Evolutionary conservation across 2,797 vertebrate species (phyloP), one percentile per base, ranked within the genome.

Genomic region (Sus cebifrons): DNA sequence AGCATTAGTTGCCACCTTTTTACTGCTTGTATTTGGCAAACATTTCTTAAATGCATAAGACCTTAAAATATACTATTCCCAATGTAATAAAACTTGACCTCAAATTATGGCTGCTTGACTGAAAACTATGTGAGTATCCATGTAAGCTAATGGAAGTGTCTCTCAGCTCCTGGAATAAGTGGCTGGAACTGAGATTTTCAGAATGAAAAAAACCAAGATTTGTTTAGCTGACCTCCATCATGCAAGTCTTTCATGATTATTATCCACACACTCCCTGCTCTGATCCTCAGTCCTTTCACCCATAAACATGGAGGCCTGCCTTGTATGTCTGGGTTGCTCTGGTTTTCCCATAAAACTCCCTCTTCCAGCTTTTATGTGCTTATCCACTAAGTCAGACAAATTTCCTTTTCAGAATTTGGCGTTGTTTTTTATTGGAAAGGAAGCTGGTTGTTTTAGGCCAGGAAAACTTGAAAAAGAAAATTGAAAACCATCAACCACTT

Each of bases 401-500:
- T 96, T 96, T 95, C 78, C 92, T 92, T 94, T 95, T 89, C 86
- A 96, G 73, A 95, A 64, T 97, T 97, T 97, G 93, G 87, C 75
- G 81, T 96, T 96, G 84, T 95, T 96, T 86, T 86, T 86, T 88
- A 82, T 94, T 97, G 77, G 94, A 97, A 97, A 95, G 94, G 74
- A 95, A 97, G 74, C n/a, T 93, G 71, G 68, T 93, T 89, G 56
- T 92, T 95, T 79, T 88, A 87, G 89, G 91, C 58, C 73, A 95
- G 89, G 82, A 91, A 92, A 93, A 81, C 20, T 86, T 89, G 62
- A 88, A 94, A 96, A 94, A 90, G 81, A 92, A 94, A 91, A 96
- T 5, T 88, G 67, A 96, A 96, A 92, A 90, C 13, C 16, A 65
- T 79, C 36, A 84, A 81, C 49, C 52, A 3, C 15, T 2, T 65